phyloP scores from a whole-genome alignment of 2,113 vertebrate species.

The Lynx canadensis region DNA sequence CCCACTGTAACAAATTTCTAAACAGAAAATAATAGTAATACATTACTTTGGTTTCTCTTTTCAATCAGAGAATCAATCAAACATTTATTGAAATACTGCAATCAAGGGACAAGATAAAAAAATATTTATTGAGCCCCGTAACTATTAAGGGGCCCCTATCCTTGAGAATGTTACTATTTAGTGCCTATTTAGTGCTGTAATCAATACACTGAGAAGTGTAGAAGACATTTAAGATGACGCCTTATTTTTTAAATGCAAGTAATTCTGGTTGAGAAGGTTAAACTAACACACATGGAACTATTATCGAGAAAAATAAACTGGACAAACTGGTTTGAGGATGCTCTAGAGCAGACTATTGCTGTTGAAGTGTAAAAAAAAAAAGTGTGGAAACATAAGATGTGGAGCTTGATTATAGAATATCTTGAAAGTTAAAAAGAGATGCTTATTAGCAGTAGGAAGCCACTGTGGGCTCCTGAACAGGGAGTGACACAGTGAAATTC shows the following conservation, averaged over 20 bases:
- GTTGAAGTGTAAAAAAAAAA: background rate
- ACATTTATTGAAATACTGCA: conserved; percentile 7
- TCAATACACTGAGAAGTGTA: background rate
- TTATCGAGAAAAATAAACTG: background rate
- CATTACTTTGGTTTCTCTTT: background rate
- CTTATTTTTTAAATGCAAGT: background rate
- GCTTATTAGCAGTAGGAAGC: background rate
- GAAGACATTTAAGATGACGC: background rate
- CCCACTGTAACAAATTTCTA: background rate
- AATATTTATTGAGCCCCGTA: background rate
- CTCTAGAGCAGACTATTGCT: background rate
- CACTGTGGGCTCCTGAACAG: background rate
- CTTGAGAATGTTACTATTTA: background rate
- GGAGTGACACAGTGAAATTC: background rate
- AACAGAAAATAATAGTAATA: background rate
- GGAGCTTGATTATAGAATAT: background rate
- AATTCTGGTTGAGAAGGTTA: background rate
- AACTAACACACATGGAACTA: background rate
- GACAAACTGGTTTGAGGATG: background rate
- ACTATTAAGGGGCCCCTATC: background rate
- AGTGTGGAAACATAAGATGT: background rate
- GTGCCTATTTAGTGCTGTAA: background rate
- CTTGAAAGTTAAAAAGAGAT: background rate
- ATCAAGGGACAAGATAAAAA: background rate
- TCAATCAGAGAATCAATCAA: background rate